Base-by-base conservation (phyloP, 2,888 invertebrate genomes). In the Nemoura dubitans region DNA sequence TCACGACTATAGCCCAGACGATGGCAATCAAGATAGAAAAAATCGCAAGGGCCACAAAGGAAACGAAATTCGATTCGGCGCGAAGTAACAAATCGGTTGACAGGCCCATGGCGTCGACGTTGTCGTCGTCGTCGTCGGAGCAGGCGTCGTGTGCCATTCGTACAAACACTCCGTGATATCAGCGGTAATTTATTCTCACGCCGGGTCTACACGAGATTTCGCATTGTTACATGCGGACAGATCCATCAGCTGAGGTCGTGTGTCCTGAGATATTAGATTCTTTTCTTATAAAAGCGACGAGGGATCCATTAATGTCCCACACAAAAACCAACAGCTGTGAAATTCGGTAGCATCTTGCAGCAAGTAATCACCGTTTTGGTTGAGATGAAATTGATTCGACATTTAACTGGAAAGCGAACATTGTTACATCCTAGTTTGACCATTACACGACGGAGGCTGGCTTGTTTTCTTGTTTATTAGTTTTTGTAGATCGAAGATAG, bases 401-500 rank as follows among this genome's bases (percentile, higher is more conserved):
- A 59, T 59, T 59, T 21, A 21, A 59, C 36, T 36, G 36, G 36
- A 36, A 36, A 59, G 16, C 14, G 59, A 21, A 59, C 10, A 59
- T 21, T 16, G 59, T 59, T 59, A 59, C 59, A 21, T 59, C 59
- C 59, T 21, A 10, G 59, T 59, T 59, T 59, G 59, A 59, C 59
- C 59, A 59, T 36, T 36, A 21, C 59, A 59, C 1, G 16, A 59
- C 59, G 59, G 21, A 7, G 1, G 59, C 59, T 36, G 2, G 14
- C 59, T 59, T 59, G 59, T 21, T 59, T 59, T 59, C 59, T 59
- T 59, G 59, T 59, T 59, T 59, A 59, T 59, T 59, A 59, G 59
- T 59, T 59, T 36, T 59, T 59, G 16, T 59, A 59, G 59, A 59
- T 59, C 21, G 59, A 59, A 59, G 59, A 59, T 59, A 59, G 59